Evolutionary conservation across 2,888 invertebrate genomes (phyloP).

Genomic region (Amblyjoppa proteus): DNA sequence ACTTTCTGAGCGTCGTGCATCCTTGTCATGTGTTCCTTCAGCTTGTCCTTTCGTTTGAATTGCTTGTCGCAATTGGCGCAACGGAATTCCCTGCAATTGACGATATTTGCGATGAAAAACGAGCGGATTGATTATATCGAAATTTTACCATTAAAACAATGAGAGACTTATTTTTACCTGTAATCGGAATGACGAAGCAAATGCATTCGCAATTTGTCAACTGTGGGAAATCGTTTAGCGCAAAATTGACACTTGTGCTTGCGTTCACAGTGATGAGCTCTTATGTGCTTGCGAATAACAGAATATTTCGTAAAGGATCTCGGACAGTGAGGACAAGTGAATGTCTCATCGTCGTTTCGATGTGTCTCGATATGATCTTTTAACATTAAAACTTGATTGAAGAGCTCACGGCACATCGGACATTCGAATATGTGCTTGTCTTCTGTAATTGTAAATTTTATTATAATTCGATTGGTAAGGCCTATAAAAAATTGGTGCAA

Average conservation of each 20-base stretch:
- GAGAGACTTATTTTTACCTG: slow-evolving; percentile 81
- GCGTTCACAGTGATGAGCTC: slow-evolving; percentile 90
- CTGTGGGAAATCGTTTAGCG: slow-evolving; percentile 89
- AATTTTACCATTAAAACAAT: slow-evolving; percentile 3
- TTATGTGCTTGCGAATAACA: slow-evolving; percentile 90
- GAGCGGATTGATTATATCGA: neutral
- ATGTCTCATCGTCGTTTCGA: slow-evolving; percentile 87
- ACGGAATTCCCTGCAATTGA: slow-evolving; percentile 88
- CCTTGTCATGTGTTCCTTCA: slow-evolving; percentile 90
- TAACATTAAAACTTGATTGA: slow-evolving; percentile 88
- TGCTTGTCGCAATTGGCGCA: slow-evolving; percentile 92
- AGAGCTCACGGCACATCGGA: slow-evolving; percentile 90
- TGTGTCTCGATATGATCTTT: slow-evolving; percentile 90
- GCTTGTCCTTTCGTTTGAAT: slow-evolving; percentile 91
- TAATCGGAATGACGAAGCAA: slow-evolving; percentile 86
- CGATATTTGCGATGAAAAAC: slow-evolving; percentile 20
- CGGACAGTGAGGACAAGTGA: slow-evolving; percentile 89
- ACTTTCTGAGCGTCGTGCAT: slow-evolving; percentile 87
- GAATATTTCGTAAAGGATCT: slow-evolving; percentile 89
- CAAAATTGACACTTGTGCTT: slow-evolving; percentile 90
- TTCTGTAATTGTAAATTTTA: slow-evolving; percentile 74
- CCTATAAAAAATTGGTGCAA: neutral
- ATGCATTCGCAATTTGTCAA: slow-evolving; percentile 91
- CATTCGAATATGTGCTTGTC: slow-evolving; percentile 90
- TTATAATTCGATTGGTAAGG: neutral